Evolutionary conservation across 1,140 invertebrate genomes (phyloP).

Genomic region (Pteromalus puparum): DNA sequence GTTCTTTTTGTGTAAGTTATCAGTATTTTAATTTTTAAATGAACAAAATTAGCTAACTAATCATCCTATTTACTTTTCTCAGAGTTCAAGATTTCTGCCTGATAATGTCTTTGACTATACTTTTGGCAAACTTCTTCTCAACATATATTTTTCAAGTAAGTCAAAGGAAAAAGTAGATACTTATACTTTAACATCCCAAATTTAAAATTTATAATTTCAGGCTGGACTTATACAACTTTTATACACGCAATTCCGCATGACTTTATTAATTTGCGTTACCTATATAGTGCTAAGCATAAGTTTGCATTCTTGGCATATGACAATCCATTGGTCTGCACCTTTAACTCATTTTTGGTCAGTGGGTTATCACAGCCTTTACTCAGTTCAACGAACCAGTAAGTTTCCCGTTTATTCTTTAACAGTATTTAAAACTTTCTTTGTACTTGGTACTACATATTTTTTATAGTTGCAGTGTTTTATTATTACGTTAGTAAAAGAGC

Average conservation of each 20-base stretch:
- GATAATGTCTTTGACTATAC: slow-evolving; percentile 79
- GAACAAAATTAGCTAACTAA: background rate
- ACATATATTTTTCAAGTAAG: slow-evolving; percentile 85
- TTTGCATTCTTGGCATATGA: slow-evolving; percentile 78
- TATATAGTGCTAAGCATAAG: slow-evolving; percentile 78
- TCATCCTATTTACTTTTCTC: slow-evolving; percentile 61
- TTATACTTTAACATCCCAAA: slow-evolving; percentile 27
- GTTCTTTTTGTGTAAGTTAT: slow-evolving; percentile 70
- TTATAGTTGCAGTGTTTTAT: slow-evolving; percentile 82
- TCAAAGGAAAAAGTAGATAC: slow-evolving; percentile 36
- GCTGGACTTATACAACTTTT: slow-evolving; percentile 82
- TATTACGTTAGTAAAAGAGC: slow-evolving; percentile 86
- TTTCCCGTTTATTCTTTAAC: slow-evolving; percentile 12
- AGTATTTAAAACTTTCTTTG: slow-evolving; percentile 19
- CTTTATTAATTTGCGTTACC: slow-evolving; percentile 75
- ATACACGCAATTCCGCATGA: slow-evolving; percentile 79
- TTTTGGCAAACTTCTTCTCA: slow-evolving; percentile 82
- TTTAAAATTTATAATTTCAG: slow-evolving; percentile 65
- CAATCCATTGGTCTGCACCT: slow-evolving; percentile 75
- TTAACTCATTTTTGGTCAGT: slow-evolving; percentile 75
- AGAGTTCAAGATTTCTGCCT: slow-evolving; percentile 84
- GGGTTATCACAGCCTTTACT: slow-evolving; percentile 78
- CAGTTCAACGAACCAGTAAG: slow-evolving; percentile 79
- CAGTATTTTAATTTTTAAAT: background rate
- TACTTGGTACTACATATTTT: background rate